Base-by-base conservation (phyloP, 2,888 invertebrate genomes). In the Epirrhoe alternata region DNA sequence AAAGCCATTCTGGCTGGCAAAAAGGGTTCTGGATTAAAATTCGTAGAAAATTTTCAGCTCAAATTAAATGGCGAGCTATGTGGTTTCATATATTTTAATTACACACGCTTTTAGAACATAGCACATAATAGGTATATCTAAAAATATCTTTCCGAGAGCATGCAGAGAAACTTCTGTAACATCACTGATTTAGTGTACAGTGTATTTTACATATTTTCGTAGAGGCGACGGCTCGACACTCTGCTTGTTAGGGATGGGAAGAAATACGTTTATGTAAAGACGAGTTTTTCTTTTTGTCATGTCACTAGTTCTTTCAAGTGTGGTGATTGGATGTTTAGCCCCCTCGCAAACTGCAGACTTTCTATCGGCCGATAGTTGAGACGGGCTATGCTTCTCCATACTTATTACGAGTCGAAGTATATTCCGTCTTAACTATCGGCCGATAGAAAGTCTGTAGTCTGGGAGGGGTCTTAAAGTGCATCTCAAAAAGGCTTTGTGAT, bases 181-280 rank as follows among this genome's bases (percentile, higher is more conserved):
- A 73, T 69, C 71, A 72, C 73, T 76, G 74, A 76, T 76, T 76
- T 80, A 82, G 77, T 82, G 74, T 78, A 80, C 80, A 83, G 82
- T 81, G 84, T 81, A 83, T 83, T 85, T 83, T 73, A 69, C 76
- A 76, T 74, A 73, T 76, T 76, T 75, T 72, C 77, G 60, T 64
- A 61, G 69, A 72, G 70, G 73, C 76, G 71, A 67, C 79, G 74
- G 77, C 73, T 74, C 74, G 74, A 79, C 75, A 81, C 83, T 85
- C 80, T 80, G 84, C 83, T 85, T 59, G 49, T 59, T 64, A 68
- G 64, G n/a, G 64, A 31, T 62, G 64, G 61, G 68, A 60, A 1
- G n/a, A 12, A 24, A n/a, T n/a, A n/a, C n/a, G n/a, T n/a, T n/a
- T n/a, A n/a, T n/a, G n/a, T n/a, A n/a, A n/a, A n/a, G n/a, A n/a